A percentile compares a stretch with the other conserved stretches of the same genome.
Evolutionary conservation across 1,140 invertebrate species (phyloP).

Genomic region (Drosophila neocordata): DNA sequence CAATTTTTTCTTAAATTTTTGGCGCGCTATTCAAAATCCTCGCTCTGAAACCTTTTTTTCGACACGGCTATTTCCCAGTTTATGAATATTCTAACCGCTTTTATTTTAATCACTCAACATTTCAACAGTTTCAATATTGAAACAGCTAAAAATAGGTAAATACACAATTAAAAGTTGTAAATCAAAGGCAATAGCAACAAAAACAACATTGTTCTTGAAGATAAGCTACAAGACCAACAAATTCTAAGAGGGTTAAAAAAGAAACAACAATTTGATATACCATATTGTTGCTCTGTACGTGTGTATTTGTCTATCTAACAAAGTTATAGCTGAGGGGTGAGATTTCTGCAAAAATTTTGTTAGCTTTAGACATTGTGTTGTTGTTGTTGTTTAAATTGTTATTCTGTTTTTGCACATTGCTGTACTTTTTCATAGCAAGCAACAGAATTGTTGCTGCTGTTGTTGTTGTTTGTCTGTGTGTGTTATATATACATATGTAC

Average conservation of each 20-base stretch:
- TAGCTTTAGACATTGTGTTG: constrained; percentile 75
- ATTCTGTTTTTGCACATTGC: constrained; percentile 72
- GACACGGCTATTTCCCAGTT: not conserved
- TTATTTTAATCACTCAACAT: not conserved
- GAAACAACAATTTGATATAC: constrained; percentile 70
- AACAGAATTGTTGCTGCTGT: constrained; percentile 13
- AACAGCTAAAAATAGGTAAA: constrained; percentile 30
- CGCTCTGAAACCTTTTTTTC: constrained; percentile 42
- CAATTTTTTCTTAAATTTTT: constrained; percentile 45
- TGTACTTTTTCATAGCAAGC: constrained; percentile 53
- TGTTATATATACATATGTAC: not conserved
- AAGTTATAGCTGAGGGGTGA: constrained; percentile 64
- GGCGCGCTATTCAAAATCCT: constrained; percentile 63
- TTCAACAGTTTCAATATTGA: constrained; percentile 18
- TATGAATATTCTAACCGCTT: constrained; percentile 10
- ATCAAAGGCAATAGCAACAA: constrained; percentile 1
- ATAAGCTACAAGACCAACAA: constrained; percentile 2
- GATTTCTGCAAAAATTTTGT: constrained; percentile 77
- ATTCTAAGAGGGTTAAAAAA: constrained; percentile 1
- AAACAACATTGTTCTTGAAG: constrained; percentile 10
- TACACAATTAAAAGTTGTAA: constrained; percentile 2
- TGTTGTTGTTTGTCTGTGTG: constrained; percentile 33
- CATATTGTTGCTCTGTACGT: constrained; percentile 55
- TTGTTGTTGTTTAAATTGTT: constrained; percentile 47
- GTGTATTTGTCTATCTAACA: constrained; percentile 65